Evolutionary conservation across 2,113 vertebrate species (phyloP), one percentile per base, ranked within the genome.

Genomic region (Clarias gariepinus): DNA sequence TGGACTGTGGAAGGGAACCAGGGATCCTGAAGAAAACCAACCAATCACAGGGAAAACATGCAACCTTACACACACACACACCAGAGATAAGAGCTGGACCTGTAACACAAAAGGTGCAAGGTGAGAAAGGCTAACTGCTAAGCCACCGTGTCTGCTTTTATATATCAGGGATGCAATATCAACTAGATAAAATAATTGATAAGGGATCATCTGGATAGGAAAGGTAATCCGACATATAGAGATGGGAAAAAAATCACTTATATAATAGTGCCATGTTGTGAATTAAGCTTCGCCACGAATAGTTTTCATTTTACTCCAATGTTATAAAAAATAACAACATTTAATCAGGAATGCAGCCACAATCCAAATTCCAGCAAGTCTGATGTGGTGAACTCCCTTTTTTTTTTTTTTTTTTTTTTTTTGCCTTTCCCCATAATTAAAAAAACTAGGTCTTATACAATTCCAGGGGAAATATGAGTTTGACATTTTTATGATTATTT

Each of bases 361-460:
- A 66, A 66, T 66, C 60, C 61, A 82, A 52, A 66, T 66, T 15
- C 36, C 61, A 82, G 60, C 8, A 28, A 52, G 81, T 53, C 61
- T 82, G 36, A 66, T 82, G 61, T 82, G 61, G 81, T 82, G 66
- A 82, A 52, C 61, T 82, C 61, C 66, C 61, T 66, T 82, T 82
- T 82, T 53, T 3, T 66, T 82, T 16, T 47, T 53, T n/a, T n/a
- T n/a, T 66, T 82, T 82, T 82, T 53, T 3, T 66, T 82, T 16
- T 47, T 53, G 36, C 53, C 41, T 2, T 53, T 36, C 60, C 61
- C 61, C 61, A 66, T 82, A 82, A 82, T 66, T 82, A 52, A 15
- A 64, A 82, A 47, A 66, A 82, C 61, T 82, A n/a, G 81, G 61
- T 52, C 81, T 82, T 4, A 3, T 16, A 81, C 79, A 47, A 23